Conservation (phyloP, 2,888 invertebrate species). For the Agonopterix heracliana region DNA sequence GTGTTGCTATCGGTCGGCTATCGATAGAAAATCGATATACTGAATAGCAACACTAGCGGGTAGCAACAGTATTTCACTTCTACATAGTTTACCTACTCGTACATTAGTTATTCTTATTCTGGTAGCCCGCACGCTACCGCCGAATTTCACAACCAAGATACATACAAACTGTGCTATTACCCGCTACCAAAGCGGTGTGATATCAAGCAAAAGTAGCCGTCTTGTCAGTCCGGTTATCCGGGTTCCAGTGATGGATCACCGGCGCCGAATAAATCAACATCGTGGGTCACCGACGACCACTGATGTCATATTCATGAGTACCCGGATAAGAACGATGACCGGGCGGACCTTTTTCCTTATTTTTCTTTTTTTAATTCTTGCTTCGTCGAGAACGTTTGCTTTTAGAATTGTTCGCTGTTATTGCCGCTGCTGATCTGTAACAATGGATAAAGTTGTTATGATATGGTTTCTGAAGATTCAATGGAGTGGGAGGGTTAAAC, state of each 20-base stretch:
- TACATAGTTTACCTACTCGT: too few species aligned
- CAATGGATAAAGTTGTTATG: slow-evolving; percentile 30
- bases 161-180: neutral
- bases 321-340: slow-evolving; percentile 26
- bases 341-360: slow-evolving; percentile 36
- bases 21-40: too few species aligned
- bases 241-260: slow-evolving; percentile 56
- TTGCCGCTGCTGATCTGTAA: slow-evolving; percentile 36
- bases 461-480: neutral
- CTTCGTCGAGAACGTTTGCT: slow-evolving; percentile 27
- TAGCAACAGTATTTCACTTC: too few species aligned
- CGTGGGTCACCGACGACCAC: slow-evolving; percentile 44
- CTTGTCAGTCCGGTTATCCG: slow-evolving; percentile 10
- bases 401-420: slow-evolving; percentile 30
- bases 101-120: too few species aligned
- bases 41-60: too few species aligned
- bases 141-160: neutral
- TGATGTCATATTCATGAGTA: slow-evolving; percentile 71
- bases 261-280: slow-evolving; percentile 56
- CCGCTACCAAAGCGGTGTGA: slow-evolving; percentile 16
- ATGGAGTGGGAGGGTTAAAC: too few species aligned
- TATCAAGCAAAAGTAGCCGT: slow-evolving; percentile 29
- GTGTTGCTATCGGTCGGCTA: too few species aligned
- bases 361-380: slow-evolving; percentile 41
- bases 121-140: neutral